Percentiles rank a stretch among this genome's conserved stretches.
These are phyloP conservation scores for Acronicta psi DNA, from an alignment of 2,888 invertebrate species.

Conservation along the genomic window DNA sequence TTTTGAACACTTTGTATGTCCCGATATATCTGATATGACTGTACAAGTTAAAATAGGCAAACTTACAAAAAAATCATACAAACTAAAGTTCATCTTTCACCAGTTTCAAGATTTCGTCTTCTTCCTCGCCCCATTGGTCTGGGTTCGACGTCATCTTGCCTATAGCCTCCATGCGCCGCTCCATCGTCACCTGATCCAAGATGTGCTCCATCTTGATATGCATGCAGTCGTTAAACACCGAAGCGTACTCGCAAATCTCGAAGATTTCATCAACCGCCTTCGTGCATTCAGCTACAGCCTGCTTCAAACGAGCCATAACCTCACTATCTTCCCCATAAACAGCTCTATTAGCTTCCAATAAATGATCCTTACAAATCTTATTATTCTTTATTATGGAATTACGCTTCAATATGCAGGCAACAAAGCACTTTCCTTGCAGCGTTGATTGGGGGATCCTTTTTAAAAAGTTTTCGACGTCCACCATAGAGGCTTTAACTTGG, in stretches of 20 bases:
- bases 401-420: constrained; percentile 81
- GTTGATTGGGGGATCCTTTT: constrained; percentile 78
- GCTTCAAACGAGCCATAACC: constrained; percentile 71
- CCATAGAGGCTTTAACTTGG: constrained; percentile 78
- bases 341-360: constrained; percentile 74
- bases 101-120: constrained; percentile 77
- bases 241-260: constrained; percentile 83
- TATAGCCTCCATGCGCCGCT: constrained; percentile 80
- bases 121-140: constrained; percentile 79
- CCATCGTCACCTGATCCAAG: constrained; percentile 80
- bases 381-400: constrained; percentile 78
- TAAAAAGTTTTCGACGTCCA: constrained; percentile 78
- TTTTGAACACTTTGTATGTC: too few relatives aligned
- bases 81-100: constrained; percentile 79
- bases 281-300: constrained; percentile 74
- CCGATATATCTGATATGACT: too few relatives aligned
- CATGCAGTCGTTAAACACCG: constrained; percentile 85
- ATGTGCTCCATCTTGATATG: constrained; percentile 86
- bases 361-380: constrained; percentile 69
- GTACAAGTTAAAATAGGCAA: too few relatives aligned
- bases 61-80: too few relatives aligned
- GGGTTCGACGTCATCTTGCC: constrained; percentile 76
- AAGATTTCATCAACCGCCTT: constrained; percentile 73
- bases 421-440: constrained; percentile 81
- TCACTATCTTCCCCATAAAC: constrained; percentile 82